These are phyloP conservation scores for Saturnia pavonia DNA, from an alignment of 2,888 invertebrate genomes.

Conservation along the genomic window DNA sequence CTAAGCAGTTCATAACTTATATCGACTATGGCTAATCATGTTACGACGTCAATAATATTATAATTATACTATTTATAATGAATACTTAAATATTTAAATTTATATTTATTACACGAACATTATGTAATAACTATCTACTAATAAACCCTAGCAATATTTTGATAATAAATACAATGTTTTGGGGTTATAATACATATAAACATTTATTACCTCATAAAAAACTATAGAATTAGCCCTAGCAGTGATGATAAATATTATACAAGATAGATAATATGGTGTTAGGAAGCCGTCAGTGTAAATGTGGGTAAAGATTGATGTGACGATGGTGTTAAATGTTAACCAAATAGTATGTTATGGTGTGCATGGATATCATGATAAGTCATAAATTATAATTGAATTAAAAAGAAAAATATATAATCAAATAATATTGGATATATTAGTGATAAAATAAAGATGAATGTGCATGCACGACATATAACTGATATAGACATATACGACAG, in stretches of 20 bases:
- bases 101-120: conserved; percentile 40
- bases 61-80: conserved; percentile 41
- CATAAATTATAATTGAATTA: conserved; percentile 60
- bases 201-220: conserved; percentile 45
- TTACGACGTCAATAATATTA: conserved; percentile 33
- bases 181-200: conserved; percentile 45
- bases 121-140: conserved; percentile 74
- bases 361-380: conserved; percentile 71
- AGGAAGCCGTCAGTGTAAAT: conserved; percentile 53
- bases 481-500: conserved; percentile 54
- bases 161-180: conserved; percentile 31
- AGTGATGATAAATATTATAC: conserved; percentile 38
- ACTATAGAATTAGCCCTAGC: conserved; percentile 36
- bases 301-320: conserved; percentile 56
- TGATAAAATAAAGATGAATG: conserved; percentile 53
- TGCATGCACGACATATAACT: conserved; percentile 68
- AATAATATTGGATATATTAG: conserved; percentile 48
- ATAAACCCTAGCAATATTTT: conserved; percentile 67
- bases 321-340: conserved; percentile 54
- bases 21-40: conserved; percentile 44
- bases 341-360: conserved; percentile 66
- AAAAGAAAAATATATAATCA: conserved; percentile 57
- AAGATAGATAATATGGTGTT: conserved; percentile 43
- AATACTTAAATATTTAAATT: conserved; percentile 57
- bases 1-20: conserved; percentile 41